Evolutionary conservation across 2,113 vertebrate genomes (phyloP).

Genomic region (Cephalopterus ornatus): DNA sequence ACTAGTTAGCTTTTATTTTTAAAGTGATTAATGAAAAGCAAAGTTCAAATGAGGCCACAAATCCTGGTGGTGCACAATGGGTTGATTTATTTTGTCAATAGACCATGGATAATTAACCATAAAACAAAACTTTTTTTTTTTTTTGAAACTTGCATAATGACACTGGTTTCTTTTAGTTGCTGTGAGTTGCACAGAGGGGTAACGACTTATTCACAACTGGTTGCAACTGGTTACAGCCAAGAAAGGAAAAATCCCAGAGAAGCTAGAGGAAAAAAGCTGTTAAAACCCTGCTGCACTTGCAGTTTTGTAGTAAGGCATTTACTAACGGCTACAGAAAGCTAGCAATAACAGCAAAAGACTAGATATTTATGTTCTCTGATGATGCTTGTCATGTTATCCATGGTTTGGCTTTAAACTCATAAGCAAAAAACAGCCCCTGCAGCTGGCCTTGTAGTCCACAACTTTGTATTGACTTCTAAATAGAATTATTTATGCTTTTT

Average conservation of each 20-base stretch:
- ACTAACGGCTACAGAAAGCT: background rate
- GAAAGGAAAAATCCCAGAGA: constrained; percentile 45
- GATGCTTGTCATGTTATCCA: background rate
- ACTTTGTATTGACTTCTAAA: background rate
- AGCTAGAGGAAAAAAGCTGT: background rate
- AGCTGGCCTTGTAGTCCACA: background rate
- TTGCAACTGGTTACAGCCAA: constrained; percentile 59
- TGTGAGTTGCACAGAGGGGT: constrained; percentile 61
- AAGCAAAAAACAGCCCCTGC: background rate
- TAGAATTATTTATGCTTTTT: background rate
- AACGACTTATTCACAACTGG: constrained; percentile 67
- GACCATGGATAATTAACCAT: constrained; percentile 76
- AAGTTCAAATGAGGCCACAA: constrained; percentile 74
- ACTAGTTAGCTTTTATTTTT: constrained; percentile 68
- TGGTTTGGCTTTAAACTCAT: background rate
- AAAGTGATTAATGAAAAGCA: constrained; percentile 72
- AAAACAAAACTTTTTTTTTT: constrained; percentile 67
- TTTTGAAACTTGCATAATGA: constrained; percentile 52
- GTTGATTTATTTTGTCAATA: constrained; percentile 77
- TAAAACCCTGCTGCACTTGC: constrained; percentile 26
- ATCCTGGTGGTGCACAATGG: constrained; percentile 71
- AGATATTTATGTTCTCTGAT: background rate
- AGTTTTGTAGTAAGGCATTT: background rate
- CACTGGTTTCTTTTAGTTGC: constrained; percentile 61
- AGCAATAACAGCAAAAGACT: background rate